Conservation (phyloP, 2,888 invertebrate genomes). For the Hipparchia semele region DNA sequence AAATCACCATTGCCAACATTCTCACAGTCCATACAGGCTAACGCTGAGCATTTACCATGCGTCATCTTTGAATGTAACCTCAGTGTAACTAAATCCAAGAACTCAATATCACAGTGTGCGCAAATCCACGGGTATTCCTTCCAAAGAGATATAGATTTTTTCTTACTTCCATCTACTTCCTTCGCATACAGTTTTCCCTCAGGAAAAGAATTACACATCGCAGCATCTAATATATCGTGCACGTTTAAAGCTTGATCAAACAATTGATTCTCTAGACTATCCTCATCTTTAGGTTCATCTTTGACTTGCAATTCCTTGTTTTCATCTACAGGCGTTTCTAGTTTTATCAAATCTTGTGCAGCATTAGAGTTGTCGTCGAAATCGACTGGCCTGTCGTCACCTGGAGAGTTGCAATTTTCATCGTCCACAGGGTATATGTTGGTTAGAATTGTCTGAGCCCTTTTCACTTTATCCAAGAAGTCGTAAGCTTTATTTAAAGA, state of each 20-base stretch:
- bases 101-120: slow-evolving; percentile 67
- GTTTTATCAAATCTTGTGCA: slow-evolving; percentile 37
- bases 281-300: slow-evolving; percentile 64
- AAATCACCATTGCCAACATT: slow-evolving; percentile 81
- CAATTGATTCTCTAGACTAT: slow-evolving; percentile 38
- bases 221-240: slow-evolving; percentile 65
- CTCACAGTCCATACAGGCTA: slow-evolving; percentile 86
- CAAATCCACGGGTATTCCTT: slow-evolving; percentile 75
- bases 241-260: slow-evolving; percentile 55
- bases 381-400: slow-evolving; percentile 54
- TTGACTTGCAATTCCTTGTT: slow-evolving; percentile 52
- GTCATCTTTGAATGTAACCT: slow-evolving; percentile 84
- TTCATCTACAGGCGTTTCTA: slow-evolving; percentile 30
- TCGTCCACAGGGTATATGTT: slow-evolving; percentile 50
- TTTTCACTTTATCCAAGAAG: slow-evolving; percentile 60
- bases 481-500: slow-evolving; percentile 65
- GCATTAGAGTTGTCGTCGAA: slow-evolving; percentile 50
- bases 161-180: slow-evolving; percentile 56
- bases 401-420: slow-evolving; percentile 52
- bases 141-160: slow-evolving; percentile 59
- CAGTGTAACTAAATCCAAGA: slow-evolving; percentile 66
- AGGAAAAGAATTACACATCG: slow-evolving; percentile 55
- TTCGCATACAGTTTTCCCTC: slow-evolving; percentile 65
- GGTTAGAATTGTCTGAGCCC: slow-evolving; percentile 57
- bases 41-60: slow-evolving; percentile 85